Conservation (phyloP, 2,113 vertebrate genomes). For the Channa maculata region DNA sequence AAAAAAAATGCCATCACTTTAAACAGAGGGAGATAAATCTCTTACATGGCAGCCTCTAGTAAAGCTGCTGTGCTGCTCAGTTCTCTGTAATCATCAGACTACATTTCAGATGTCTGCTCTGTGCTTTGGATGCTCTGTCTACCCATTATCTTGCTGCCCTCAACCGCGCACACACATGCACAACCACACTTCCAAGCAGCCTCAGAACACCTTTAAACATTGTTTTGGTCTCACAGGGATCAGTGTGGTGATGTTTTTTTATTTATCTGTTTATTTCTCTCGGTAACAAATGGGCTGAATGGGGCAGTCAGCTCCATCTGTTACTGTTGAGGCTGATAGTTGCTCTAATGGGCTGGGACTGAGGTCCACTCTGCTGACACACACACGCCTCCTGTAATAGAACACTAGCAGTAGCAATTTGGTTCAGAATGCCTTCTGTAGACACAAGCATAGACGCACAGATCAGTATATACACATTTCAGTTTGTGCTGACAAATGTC, state of each 20-base stretch:
- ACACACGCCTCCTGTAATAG: neutral
- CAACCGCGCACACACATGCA: slow-evolving; percentile 11
- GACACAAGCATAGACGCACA: neutral
- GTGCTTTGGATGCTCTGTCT: slow-evolving; percentile 28
- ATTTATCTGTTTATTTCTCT: slow-evolving; percentile 56
- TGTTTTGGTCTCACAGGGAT: slow-evolving; percentile 42
- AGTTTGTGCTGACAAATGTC: too few relatives aligned
- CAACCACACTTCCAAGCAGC: slow-evolving; percentile 15
- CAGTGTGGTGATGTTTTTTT: slow-evolving; percentile 23
- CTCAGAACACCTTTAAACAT: slow-evolving; percentile 52
- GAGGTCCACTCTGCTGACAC: slow-evolving; percentile 29
- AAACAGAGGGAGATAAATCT: slow-evolving; percentile 42
- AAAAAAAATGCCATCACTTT: slow-evolving; percentile 6
- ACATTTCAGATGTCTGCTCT: slow-evolving; percentile 41
- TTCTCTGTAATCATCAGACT: slow-evolving; percentile 39
- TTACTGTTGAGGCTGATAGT: slow-evolving; percentile 52
- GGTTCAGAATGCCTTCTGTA: too few relatives aligned
- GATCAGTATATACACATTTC: neutral
- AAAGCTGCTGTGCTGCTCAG: slow-evolving; percentile 23
- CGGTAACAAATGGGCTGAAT: slow-evolving; percentile 49
- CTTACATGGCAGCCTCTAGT: slow-evolving; percentile 26
- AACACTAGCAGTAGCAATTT: too few relatives aligned
- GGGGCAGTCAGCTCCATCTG: slow-evolving; percentile 58
- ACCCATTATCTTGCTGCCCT: slow-evolving; percentile 43
- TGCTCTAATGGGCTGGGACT: slow-evolving; percentile 52